Evolutionary conservation across 2,888 invertebrate species (phyloP).

Genomic region (Orthosia gracilis): DNA sequence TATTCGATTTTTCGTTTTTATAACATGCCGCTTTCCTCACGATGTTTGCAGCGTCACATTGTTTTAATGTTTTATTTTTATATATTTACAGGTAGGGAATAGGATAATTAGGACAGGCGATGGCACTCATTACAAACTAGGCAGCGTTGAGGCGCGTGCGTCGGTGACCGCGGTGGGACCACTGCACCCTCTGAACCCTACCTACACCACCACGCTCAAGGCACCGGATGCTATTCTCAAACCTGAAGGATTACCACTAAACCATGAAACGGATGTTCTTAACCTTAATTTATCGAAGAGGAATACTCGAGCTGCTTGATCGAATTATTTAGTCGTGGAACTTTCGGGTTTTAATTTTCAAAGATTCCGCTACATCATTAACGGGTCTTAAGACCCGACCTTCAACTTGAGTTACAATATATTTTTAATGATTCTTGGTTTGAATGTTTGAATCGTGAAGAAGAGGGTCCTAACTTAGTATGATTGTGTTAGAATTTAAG

Average conservation of each 20-base stretch:
- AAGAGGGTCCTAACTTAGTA: not conserved
- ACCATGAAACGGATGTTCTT: constrained; percentile 80
- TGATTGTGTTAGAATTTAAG: too few relatives aligned
- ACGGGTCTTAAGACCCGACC: too few relatives aligned
- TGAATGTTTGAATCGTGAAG: not conserved
- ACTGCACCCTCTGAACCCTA: constrained; percentile 85
- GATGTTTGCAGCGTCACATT: not conserved
- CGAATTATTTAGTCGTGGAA: too few relatives aligned
- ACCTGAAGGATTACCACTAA: constrained; percentile 81
- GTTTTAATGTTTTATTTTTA: constrained; percentile 7
- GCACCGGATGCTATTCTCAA: constrained; percentile 77
- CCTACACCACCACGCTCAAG: constrained; percentile 77
- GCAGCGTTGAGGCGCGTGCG: constrained; percentile 79
- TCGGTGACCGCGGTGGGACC: constrained; percentile 79
- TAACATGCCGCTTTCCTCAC: too few relatives aligned
- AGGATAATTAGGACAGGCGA: constrained; percentile 93
- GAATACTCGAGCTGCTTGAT: not conserved
- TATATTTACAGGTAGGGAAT: constrained; percentile 84
- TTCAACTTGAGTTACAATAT: too few relatives aligned
- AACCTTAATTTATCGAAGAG: constrained; percentile 53
- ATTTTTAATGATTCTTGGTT: not conserved
- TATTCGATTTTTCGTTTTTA: too few relatives aligned
- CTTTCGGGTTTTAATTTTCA: too few relatives aligned
- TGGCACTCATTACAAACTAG: constrained; percentile 91
- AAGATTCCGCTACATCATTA: too few relatives aligned